These are phyloP conservation scores for Myodes glareolus DNA, from an alignment of 2,113 vertebrate species.

Conservation along the genomic window DNA sequence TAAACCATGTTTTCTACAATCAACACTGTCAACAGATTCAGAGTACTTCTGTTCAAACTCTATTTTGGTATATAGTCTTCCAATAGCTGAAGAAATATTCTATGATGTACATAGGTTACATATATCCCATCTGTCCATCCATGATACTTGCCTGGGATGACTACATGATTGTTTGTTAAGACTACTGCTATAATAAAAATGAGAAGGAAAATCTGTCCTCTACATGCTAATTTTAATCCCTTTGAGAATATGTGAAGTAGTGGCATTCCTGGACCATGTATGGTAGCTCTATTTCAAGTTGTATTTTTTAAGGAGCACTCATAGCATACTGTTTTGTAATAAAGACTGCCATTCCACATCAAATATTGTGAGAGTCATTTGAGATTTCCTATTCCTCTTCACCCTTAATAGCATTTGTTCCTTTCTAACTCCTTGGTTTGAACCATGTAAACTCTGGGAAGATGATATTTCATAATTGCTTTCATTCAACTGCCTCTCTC, in stretches of 20 bases:
- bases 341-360: not conserved
- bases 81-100: not conserved
- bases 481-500: not conserved
- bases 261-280: not conserved
- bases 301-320: not conserved
- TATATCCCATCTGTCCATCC: not conserved
- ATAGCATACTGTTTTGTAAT: not conserved
- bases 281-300: not conserved
- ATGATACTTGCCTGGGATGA: not conserved
- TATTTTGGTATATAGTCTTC: not conserved
- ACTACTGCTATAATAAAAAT: not conserved
- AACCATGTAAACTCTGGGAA: not conserved
- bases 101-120: too few relatives aligned
- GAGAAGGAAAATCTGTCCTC: not conserved
- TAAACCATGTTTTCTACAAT: not conserved
- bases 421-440: not conserved
- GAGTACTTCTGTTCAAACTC: not conserved
- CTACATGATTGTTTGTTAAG: not conserved
- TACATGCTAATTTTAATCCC: not conserved
- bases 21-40: not conserved
- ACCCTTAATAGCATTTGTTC: too few relatives aligned
- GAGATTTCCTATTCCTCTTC: not conserved
- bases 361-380: not conserved
- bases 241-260: not conserved
- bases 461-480: not conserved